phyloP scores from a whole-genome alignment of 2,113 vertebrate genomes.

The Nerophis ophidion region DNA sequence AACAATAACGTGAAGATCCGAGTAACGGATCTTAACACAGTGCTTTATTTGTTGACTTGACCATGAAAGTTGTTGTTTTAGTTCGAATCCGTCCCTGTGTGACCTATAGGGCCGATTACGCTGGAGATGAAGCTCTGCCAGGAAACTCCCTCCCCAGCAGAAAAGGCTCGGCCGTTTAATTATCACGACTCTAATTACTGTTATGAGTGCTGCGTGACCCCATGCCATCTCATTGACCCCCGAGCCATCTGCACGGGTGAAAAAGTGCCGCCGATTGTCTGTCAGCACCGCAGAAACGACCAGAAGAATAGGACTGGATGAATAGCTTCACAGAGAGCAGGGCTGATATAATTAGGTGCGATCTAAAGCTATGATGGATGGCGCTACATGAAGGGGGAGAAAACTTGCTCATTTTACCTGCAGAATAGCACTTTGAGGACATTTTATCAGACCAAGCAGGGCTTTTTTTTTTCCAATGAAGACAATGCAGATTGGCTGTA shows the following conservation, averaged over 20 bases:
- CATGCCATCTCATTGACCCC: constrained; percentile 16
- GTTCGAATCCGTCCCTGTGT: no score
- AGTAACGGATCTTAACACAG: no score
- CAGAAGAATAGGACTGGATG: background rate
- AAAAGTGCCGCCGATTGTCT: constrained; percentile 6
- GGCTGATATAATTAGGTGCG: constrained; percentile 5
- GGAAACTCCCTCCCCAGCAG: constrained; percentile 25
- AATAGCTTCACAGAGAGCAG: background rate
- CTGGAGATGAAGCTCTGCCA: constrained; percentile 9
- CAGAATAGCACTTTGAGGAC: constrained; percentile 3
- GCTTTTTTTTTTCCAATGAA: constrained; percentile 26
- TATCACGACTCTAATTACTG: constrained; percentile 34
- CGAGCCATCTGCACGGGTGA: constrained; percentile 31
- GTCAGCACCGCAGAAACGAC: background rate
- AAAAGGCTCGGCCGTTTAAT: constrained; percentile 40
- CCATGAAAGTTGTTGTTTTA: no score
- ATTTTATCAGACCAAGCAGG: constrained; percentile 31
- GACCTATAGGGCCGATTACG: constrained; percentile 3
- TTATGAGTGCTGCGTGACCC: constrained; percentile 30
- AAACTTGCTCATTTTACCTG: constrained; percentile 10
- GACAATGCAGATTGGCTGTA: constrained; percentile 36
- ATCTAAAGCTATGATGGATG: constrained; percentile 1
- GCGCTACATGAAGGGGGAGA: background rate
- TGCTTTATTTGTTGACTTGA: no score
- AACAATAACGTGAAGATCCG: no score